A percentile compares a stretch with the other conserved stretches of the same genome.
These are phyloP conservation scores for Reticulitermes speratus DNA, from an alignment of 1,140 invertebrate genomes.

Conservation along the genomic window DNA sequence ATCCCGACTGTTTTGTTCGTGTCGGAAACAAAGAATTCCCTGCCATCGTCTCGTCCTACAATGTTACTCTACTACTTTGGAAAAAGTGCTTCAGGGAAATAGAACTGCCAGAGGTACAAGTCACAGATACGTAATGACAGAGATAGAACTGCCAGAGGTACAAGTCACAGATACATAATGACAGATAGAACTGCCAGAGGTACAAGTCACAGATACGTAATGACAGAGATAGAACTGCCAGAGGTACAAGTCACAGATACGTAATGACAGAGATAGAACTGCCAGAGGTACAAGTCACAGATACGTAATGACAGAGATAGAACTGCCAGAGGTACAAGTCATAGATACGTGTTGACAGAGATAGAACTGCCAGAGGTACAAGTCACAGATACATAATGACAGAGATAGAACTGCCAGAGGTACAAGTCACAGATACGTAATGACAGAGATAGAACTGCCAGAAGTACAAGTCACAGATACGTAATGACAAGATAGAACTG, in stretches of 20 bases:
- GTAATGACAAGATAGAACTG: no score
- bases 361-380: conserved; percentile 49
- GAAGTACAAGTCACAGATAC: conserved; percentile 44
- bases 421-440: conserved; percentile 39
- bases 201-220: conserved; percentile 39
- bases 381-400: not conserved
- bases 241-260: conserved; percentile 44
- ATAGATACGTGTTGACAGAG: not conserved
- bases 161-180: conserved; percentile 28
- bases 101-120: conserved; percentile 53
- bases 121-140: not conserved
- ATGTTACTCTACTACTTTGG: conserved; percentile 60
- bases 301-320: no score
- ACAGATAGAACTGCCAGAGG: conserved; percentile 43
- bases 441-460: no score
- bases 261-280: no score
- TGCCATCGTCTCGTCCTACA: conserved; percentile 56
- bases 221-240: no score
- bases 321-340: conserved; percentile 48
- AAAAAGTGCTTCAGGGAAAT: conserved; percentile 51
- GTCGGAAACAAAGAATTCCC: conserved; percentile 57
- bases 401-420: conserved; percentile 42
- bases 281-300: conserved; percentile 45
- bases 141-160: conserved; percentile 48
- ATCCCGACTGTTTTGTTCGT: conserved; percentile 57